Percentiles rank a stretch among this genome's conserved stretches.
Conservation (phyloP, 2,797 vertebrate species). For the Cryptoblepharus egeriae region DNA sequence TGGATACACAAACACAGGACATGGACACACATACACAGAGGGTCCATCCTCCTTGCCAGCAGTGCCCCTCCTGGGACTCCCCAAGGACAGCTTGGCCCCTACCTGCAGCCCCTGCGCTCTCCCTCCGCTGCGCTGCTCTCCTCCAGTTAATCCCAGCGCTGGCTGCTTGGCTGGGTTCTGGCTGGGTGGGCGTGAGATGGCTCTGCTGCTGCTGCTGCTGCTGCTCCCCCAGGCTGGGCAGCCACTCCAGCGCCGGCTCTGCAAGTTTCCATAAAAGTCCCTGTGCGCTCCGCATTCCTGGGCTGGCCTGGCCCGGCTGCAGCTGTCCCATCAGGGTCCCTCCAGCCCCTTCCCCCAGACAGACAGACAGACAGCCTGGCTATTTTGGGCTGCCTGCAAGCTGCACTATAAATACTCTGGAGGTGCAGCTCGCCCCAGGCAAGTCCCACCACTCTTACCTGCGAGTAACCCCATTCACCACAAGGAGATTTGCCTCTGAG, state of each 20-base stretch:
- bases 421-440: no score
- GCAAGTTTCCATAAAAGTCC: conserved; percentile 94
- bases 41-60: not conserved
- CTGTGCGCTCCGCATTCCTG: conserved; percentile 88
- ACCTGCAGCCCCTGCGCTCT: conserved; percentile 34
- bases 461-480: no score
- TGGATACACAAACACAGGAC: no score
- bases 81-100: not conserved
- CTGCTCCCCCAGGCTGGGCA: conserved; percentile 70
- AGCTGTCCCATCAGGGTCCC: conserved; percentile 81
- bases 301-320: conserved; percentile 82
- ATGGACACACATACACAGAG: not conserved
- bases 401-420: no score
- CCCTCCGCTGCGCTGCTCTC: conserved; percentile 40
- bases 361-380: conserved; percentile 27
- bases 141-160: conserved; percentile 42
- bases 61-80: not conserved
- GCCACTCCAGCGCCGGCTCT: conserved; percentile 69
- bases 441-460: no score
- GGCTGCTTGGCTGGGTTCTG: no score
- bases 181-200: conserved; percentile 7
- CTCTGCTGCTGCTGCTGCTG: not conserved
- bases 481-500: no score
- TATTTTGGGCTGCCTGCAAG: conserved; percentile 58
- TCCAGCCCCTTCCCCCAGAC: not conserved